phyloP scores from a whole-genome alignment of 1,140 invertebrate genomes.

The Psilanteris sp. region DNA sequence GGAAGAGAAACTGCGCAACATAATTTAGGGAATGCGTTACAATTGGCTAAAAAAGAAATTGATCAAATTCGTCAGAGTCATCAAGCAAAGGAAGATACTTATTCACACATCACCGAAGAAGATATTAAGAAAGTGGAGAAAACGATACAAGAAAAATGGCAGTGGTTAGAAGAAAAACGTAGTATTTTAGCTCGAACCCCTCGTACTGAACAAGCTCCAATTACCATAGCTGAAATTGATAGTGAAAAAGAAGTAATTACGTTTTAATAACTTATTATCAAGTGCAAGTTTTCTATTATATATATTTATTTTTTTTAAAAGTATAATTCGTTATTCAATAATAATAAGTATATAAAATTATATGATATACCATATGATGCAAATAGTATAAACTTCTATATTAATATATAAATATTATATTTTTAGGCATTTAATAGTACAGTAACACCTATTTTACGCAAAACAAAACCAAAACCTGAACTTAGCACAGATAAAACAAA shows the following conservation, averaged over 20 bases:
- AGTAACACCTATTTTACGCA: constrained; percentile 88
- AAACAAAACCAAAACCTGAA: constrained; percentile 89
- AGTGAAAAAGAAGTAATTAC: constrained; percentile 83
- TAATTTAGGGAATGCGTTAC: constrained; percentile 86
- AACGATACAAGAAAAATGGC: constrained; percentile 79
- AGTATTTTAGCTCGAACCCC: constrained; percentile 82
- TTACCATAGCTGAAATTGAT: constrained; percentile 88
- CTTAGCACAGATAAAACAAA: constrained; percentile 75
- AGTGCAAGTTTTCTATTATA: no score
- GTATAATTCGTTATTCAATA: no score
- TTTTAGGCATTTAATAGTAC: constrained; percentile 84
- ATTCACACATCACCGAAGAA: constrained; percentile 88
- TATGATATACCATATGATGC: neutral
- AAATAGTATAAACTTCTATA: neutral
- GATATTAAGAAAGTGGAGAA: constrained; percentile 88
- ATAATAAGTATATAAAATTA: neutral
- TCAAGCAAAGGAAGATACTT: constrained; percentile 85
- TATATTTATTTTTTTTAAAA: neutral
- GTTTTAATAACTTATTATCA: no score
- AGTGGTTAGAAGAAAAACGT: constrained; percentile 88
- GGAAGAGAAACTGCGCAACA: constrained; percentile 87
- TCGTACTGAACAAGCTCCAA: constrained; percentile 84
- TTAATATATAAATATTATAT: constrained; percentile 8
- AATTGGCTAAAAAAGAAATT: constrained; percentile 87
- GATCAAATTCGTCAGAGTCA: constrained; percentile 81